phyloP scores from a whole-genome alignment of 2,113 vertebrate genomes.

The Rhizomys pruinosus region DNA sequence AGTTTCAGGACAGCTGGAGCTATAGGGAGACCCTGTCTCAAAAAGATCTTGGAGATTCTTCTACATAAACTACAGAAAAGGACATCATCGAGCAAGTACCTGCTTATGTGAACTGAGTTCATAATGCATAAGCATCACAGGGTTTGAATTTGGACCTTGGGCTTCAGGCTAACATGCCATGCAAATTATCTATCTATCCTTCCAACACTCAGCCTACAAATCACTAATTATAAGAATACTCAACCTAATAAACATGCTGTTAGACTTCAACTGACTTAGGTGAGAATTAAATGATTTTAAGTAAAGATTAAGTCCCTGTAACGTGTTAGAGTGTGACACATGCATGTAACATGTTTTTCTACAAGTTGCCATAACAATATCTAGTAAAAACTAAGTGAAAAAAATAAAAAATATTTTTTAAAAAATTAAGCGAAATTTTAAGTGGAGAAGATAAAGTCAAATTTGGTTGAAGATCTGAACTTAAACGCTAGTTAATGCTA shows the following conservation, averaged over 20 bases:
- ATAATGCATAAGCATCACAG: background rate
- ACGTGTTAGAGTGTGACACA: background rate
- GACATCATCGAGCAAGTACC: background rate
- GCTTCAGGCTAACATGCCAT: background rate
- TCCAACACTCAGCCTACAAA: background rate
- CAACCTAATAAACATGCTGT: background rate
- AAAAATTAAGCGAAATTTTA: conserved; percentile 46
- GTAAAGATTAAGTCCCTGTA: background rate
- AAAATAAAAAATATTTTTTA: no score
- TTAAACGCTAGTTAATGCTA: conserved; percentile 3
- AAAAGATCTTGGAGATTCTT: background rate
- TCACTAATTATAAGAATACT: conserved; percentile 13
- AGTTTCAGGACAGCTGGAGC: no score
- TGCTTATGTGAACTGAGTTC: background rate
- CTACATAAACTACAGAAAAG: background rate
- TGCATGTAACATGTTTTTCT: background rate
- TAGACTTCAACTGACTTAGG: background rate
- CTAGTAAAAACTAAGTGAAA: conserved; percentile 22
- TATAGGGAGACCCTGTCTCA: no score
- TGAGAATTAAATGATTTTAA: background rate
- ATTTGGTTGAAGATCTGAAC: background rate
- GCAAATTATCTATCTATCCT: background rate
- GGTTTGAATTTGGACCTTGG: background rate
- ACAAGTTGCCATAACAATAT: conserved; percentile 9
- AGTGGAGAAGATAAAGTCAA: conserved; percentile 13